Conservation (phyloP, 1,140 invertebrate species). For the Ceratitis capitata region DNA sequence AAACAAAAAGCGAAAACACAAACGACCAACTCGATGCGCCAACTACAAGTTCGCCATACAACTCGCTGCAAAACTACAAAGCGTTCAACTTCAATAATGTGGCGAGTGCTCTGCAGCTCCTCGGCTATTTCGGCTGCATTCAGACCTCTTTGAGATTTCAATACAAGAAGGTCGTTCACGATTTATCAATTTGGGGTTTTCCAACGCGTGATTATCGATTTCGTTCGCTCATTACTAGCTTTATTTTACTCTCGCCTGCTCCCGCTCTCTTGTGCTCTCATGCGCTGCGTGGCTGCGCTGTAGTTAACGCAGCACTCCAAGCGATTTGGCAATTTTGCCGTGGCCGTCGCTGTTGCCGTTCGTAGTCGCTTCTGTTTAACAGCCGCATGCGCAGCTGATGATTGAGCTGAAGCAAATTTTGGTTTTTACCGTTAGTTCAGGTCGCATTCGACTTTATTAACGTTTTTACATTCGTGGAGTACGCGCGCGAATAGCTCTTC, state of each 20-base stretch:
- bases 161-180: slow-evolving; percentile 62
- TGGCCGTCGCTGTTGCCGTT: not conserved
- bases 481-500: slow-evolving; percentile 11
- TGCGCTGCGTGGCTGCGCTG: no score
- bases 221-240: not conserved
- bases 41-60: slow-evolving; percentile 9
- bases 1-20: slow-evolving; percentile 9
- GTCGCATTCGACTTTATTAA: slow-evolving; percentile 24
- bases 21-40: not conserved
- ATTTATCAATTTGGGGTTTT: slow-evolving; percentile 46
- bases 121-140: slow-evolving; percentile 44
- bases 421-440: slow-evolving; percentile 33
- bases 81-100: not conserved
- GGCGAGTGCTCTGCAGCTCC: not conserved
- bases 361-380: not conserved
- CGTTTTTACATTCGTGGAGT: slow-evolving; percentile 28
- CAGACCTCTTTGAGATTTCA: slow-evolving; percentile 62
- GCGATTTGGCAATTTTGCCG: slow-evolving; percentile 9
- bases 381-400: not conserved
- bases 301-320: no score
- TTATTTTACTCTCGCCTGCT: not conserved
- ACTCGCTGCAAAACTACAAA: slow-evolving; percentile 39
- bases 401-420: not conserved
- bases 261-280: not conserved
- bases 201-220: not conserved